Evolutionary conservation across 2,797 vertebrate species (phyloP), one percentile per base, ranked within the genome.

Genomic region (Eurystomus glaucurus): DNA sequence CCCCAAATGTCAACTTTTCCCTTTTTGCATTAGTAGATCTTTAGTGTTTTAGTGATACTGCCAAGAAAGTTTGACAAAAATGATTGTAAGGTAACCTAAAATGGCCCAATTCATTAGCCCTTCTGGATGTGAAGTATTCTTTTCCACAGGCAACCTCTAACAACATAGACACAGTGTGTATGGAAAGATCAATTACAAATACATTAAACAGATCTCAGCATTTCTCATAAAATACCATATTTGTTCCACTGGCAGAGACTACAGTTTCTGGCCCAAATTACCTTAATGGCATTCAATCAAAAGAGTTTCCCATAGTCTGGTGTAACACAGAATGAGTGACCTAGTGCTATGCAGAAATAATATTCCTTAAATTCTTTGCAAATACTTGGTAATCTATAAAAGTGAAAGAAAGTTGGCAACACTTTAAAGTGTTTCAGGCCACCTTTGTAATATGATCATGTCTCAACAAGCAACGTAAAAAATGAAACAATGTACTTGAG

Each of bases 1-100:
- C 29, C 52, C 39, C 45, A 88, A 60, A 90, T 25, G 14, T 96
- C 90, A 95, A 50, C 26, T 88, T 97, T 97, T 96, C 82, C 90
- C 31, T 96, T 94, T 94, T 88, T 35, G 50, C 87, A 85, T 83
- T 94, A 82, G 45, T 60, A 93, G n/a, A 85, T 82, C 90, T 95
- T 90, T 85, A 96, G 66, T 80, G 55, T 4, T 37, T 3, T 58
- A 60, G 13, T 31, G 65, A 55, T 60, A 81, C 20, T 95, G 96
- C 95, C 97, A 97, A 97, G 96, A 96, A 96, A 95, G 37, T 97
- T 91, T 93, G 72, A 97, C 93, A 96, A 94, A 95, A 96, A 88
- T 33, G 21, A 92, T 96, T 92, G 51, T 91, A 92, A 93, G 76
- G 60, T 95, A 94, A 91, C 86, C 93, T 87, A 75, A 96, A 97